Evolutionary conservation across 1,140 invertebrate genomes (phyloP), one percentile per base, ranked within the genome.

Genomic region (Plectrocnemia conspersa): DNA sequence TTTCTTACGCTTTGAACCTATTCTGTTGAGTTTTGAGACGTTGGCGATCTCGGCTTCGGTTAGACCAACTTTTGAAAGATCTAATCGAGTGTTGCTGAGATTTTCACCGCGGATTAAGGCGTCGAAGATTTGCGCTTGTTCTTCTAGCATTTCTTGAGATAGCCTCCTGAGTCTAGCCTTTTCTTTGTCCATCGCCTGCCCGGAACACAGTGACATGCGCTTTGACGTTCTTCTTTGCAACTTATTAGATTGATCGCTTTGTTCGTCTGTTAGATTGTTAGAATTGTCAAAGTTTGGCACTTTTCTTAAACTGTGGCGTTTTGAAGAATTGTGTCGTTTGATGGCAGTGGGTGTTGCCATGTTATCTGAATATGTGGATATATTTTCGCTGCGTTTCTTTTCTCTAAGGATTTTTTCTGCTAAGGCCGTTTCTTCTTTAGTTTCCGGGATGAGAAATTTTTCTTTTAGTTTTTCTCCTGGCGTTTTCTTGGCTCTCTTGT

Each of bases 391-490:
- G 56, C 29, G 27, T 50, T 19, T 52, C 25, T 46, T 44, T 29
- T 56, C 42, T 42, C 45, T 44, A 4, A 29, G 58, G 23, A 61
- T 65, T 64, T 60, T 63, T 7, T 55, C 9, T 41, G 54, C 58
- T 18, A 45, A 58, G 50, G 70, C 62, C 22, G 62, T 58, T 41
- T 68, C 62, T 6, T 72, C 58, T 52, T 77, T 73, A 44, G 79
- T 81, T 29, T 86, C 82, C 53, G 79, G 81, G 23, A 89, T 84
- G 10, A 82, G 69, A 68, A 88, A 88, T 66, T 87, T 86, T 64
- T 89, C 85, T 6, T 84, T 77, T n/a, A 88, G 64, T 48, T 84
- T 67, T 52, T 86, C 83, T 1, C 85, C 86, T 0, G 85, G 77
- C 0, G 83, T 79, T 63, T 86, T 88, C 58, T 80, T 79, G 18